phyloP scores from a whole-genome alignment of 2,888 invertebrate species.

The Entomobrya multifasciata region DNA sequence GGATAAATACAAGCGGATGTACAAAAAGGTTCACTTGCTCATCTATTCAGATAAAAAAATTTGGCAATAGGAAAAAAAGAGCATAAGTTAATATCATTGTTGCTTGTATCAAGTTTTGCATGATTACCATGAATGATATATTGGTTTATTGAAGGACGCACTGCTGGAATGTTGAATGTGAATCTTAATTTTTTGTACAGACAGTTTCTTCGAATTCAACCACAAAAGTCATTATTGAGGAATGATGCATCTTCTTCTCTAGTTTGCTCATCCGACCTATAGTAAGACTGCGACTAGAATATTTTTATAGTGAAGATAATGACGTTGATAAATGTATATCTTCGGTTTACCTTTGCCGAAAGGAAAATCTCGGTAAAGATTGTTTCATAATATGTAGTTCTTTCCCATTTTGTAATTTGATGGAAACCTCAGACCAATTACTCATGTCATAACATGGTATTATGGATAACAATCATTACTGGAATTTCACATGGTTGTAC shows the following conservation, averaged over 20 bases:
- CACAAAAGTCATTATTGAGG: background rate
- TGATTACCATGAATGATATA: background rate
- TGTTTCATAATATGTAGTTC: no score
- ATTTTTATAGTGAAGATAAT: background rate
- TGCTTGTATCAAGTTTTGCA: background rate
- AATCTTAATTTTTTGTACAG: slow-evolving; percentile 5
- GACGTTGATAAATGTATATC: background rate
- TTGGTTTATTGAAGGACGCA: slow-evolving; percentile 19
- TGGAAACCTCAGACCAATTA: no score
- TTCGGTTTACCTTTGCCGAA: background rate
- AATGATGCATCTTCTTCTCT: background rate
- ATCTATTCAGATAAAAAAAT: no score
- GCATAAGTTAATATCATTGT: slow-evolving; percentile 7
- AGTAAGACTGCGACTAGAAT: no score
- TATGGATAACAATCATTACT: no score
- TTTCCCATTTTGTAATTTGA: no score
- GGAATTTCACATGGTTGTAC: no score
- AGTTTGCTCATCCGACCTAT: background rate
- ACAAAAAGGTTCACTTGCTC: background rate
- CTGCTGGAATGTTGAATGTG: slow-evolving; percentile 19
- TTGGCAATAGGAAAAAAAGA: slow-evolving; percentile 15
- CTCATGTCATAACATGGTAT: no score
- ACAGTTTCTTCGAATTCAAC: background rate
- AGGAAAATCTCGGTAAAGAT: background rate
- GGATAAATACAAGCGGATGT: slow-evolving; percentile 5